Conservation (phyloP, 2,888 invertebrate genomes). For the Lycia hirtaria region DNA sequence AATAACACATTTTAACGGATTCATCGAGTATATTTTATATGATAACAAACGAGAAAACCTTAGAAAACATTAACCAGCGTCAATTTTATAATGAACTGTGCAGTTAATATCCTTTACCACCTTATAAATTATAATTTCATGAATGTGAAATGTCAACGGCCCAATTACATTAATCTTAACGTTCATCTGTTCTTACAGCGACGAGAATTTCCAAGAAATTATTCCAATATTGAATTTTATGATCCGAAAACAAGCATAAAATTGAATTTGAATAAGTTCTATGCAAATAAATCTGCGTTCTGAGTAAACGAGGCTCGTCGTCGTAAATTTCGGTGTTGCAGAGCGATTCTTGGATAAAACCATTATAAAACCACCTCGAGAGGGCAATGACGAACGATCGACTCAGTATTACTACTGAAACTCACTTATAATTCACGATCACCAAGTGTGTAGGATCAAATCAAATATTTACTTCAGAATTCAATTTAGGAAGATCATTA, state of each 20-base stretch:
- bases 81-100: background rate
- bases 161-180: constrained; percentile 10
- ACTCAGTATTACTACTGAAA: constrained; percentile 31
- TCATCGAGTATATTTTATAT: too few species aligned
- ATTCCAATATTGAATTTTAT: constrained; percentile 41
- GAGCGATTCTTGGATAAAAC: constrained; percentile 55
- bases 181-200: constrained; percentile 14
- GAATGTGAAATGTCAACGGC: constrained; percentile 18
- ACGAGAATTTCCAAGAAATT: constrained; percentile 27
- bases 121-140: constrained; percentile 11
- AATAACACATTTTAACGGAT: too few species aligned
- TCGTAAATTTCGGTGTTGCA: constrained; percentile 60
- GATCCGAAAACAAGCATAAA: constrained; percentile 39
- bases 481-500: too few species aligned
- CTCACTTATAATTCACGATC: constrained; percentile 19
- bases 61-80: background rate
- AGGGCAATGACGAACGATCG: constrained; percentile 27
- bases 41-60: too few species aligned
- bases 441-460: background rate
- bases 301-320: constrained; percentile 43
- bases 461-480: background rate
- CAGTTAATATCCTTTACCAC: constrained; percentile 1
- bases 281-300: constrained; percentile 43
- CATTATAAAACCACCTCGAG: constrained; percentile 51
- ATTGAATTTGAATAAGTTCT: constrained; percentile 45